phyloP scores from a whole-genome alignment of 2,113 vertebrate genomes.

The Eubucco bourcierii region DNA sequence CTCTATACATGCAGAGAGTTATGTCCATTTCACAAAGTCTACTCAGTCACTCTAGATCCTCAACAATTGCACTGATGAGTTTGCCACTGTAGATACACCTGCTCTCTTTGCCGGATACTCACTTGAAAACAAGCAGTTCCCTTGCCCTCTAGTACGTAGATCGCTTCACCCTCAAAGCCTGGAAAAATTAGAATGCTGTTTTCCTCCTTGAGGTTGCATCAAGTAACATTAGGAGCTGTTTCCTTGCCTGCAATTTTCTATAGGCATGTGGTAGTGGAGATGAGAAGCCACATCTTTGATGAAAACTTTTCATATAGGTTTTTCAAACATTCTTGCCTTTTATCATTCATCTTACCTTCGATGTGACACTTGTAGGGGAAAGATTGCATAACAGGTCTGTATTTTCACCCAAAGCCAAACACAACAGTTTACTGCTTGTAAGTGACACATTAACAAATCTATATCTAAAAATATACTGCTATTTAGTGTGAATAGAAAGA shows the following conservation, averaged over 20 bases:
- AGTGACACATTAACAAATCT: background rate
- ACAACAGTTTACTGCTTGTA: accelerated
- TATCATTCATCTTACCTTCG: background rate
- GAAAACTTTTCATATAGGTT: background rate
- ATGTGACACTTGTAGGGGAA: background rate
- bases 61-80: background rate
- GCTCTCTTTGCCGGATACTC: accelerated
- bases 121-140: background rate
- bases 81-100: background rate
- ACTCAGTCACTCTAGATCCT: background rate
- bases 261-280: accelerated
- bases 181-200: background rate
- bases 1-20: background rate
- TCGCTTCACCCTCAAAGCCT: background rate
- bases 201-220: background rate
- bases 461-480: background rate
- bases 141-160: background rate
- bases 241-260: background rate
- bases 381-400: background rate
- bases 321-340: background rate
- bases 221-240: background rate
- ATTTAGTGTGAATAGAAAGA: background rate
- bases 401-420: background rate
- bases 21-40: background rate
- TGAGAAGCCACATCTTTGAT: background rate